Evolutionary conservation across 2,113 vertebrate genomes (phyloP), one percentile per base, ranked within the genome.

Genomic region (Nibea albiflora): DNA sequence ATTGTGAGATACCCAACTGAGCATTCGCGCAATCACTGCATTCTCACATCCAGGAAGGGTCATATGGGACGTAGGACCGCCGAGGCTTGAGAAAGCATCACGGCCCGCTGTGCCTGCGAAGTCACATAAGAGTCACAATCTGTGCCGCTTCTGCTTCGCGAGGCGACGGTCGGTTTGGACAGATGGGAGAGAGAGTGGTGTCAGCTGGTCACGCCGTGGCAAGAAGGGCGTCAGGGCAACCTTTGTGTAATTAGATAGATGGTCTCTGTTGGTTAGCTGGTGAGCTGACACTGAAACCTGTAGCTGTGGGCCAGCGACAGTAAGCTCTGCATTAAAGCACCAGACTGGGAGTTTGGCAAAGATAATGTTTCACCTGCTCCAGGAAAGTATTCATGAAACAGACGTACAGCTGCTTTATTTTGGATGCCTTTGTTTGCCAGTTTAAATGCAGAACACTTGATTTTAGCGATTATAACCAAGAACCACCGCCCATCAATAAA

Each of bases 111-210:
- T 74, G 91, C 83, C 84, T n/a, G 88, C 10, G 83, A 91, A 90
- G 92, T 92, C 92, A 85, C 87, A 76, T 4, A 85, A 82, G 83
- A 90, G 92, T 91, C 88, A 85, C 92, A 93, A 92, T 93, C 92
- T 93, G 92, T 89, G 92, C 78, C n/a, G 71, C 84, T 86, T 87
- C 87, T 91, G 92, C 83, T 87, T 53, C 2, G 14, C 56, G 3
- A 82, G 78, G 78, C 67, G 52, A 76, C 67, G 50, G 74, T 8
- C 12, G 72, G 76, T 56, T 15, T 6, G 65, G 80, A 73, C 91
- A 93, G 92, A 93, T 91, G 91, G 92, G 78, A 81, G 70, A n/a
- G 74, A 47, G 84, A 73, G 82, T 1, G 63, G 70, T 57, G 91
- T 88, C 89, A 89, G 78, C 85, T 92, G 92, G 90, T 86, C 78